Conservation (phyloP, 2,797 vertebrate species). For the Acanthurus tractus region DNA sequence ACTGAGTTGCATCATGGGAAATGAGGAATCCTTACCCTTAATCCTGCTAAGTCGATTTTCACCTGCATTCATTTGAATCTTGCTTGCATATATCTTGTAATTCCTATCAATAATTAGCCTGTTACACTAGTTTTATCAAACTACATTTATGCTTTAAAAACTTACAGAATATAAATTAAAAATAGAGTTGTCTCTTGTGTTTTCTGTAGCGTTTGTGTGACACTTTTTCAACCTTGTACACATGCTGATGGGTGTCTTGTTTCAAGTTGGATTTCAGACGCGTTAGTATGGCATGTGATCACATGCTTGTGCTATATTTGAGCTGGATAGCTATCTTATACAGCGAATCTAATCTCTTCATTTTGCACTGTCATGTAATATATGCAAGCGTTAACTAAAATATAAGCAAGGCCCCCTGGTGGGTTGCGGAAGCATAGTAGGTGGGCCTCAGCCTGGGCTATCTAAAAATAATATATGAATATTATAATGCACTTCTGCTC, state of each 20-base stretch:
- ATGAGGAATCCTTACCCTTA: background rate
- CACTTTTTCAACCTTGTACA: background rate
- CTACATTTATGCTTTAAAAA: background rate
- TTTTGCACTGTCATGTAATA: background rate
- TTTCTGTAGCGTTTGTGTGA: constrained; percentile 16
- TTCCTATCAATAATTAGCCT: background rate
- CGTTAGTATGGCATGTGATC: constrained; percentile 34
- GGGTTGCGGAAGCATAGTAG: too few relatives aligned
- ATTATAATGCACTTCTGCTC: too few relatives aligned
- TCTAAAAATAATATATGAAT: too few relatives aligned
- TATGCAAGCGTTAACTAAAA: background rate
- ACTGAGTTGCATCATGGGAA: background rate
- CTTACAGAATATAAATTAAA: background rate
- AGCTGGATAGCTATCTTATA: constrained; percentile 35
- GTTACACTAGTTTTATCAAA: too few relatives aligned
- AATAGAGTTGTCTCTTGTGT: background rate
- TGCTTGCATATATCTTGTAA: too few relatives aligned
- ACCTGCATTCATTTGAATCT: too few relatives aligned
- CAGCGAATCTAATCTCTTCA: constrained; percentile 22
- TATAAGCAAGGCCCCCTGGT: too few relatives aligned
- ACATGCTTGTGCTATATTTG: constrained; percentile 64
- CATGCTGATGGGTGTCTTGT: constrained; percentile 28
- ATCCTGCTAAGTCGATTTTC: background rate
- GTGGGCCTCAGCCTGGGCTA: too few relatives aligned
- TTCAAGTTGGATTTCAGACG: constrained; percentile 36